phyloP scores from a whole-genome alignment of 2,113 vertebrate species.

The Crotalus helleri region DNA sequence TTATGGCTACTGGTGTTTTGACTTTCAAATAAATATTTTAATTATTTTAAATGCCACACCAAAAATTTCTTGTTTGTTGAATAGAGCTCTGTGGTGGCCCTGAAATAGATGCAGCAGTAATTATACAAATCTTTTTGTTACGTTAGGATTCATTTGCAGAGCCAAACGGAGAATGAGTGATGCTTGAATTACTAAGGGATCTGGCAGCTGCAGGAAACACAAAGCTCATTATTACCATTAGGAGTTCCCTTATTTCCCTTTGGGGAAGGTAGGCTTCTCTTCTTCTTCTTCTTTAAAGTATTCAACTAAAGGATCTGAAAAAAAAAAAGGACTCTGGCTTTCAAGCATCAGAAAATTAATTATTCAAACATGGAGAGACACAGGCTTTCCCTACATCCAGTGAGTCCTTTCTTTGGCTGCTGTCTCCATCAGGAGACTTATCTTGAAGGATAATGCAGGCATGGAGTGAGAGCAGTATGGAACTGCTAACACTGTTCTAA shows the following conservation, averaged over 20 bases:
- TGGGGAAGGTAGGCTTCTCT: not conserved
- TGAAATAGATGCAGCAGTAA: conserved; percentile 22
- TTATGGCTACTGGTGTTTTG: conserved; percentile 57
- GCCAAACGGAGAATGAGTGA: not conserved
- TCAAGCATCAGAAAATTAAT: not conserved
- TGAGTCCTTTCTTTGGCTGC: not conserved
- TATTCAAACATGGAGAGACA: not conserved
- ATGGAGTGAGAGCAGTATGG: not conserved
- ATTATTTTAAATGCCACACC: conserved; percentile 65
- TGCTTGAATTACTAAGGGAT: conserved; percentile 13
- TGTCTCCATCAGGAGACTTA: not conserved
- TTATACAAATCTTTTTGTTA: conserved; percentile 28
- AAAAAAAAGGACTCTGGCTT: not conserved
- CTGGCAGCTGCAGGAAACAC: not conserved
- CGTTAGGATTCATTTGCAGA: conserved; percentile 8
- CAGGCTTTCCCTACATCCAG: not conserved
- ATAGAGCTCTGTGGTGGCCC: conserved; percentile 26
- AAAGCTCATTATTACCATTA: conserved; percentile 7
- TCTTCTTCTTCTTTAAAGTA: not conserved
- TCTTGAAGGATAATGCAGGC: not conserved
- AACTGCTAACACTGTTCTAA: not conserved
- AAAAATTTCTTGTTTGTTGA: conserved; percentile 44
- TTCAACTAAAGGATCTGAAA: not conserved
- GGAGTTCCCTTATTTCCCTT: not conserved
- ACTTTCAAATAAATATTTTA: conserved; percentile 67